A percentile compares a stretch with the other conserved stretches of the same genome.
Conservation (phyloP, 2,113 vertebrate genomes). For the Cairina moschata region DNA sequence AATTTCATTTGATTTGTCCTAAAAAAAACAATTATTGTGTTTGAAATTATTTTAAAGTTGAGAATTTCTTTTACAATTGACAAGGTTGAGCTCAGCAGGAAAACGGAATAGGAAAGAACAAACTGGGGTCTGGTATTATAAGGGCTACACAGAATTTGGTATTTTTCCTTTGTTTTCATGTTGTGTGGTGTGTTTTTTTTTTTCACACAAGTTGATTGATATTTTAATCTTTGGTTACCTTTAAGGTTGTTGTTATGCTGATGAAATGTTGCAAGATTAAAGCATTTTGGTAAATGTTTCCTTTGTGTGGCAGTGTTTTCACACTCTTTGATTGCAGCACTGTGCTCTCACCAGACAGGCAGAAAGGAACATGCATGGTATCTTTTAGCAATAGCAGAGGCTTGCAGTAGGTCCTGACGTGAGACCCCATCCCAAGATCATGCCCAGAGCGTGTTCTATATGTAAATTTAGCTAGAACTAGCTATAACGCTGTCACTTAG, state of each 20-base stretch:
- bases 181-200: neutral
- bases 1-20: neutral
- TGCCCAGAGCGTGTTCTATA: neutral
- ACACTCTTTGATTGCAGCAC: neutral
- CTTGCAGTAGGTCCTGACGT: neutral
- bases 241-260: neutral
- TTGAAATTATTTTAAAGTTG: neutral
- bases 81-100: neutral
- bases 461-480: neutral
- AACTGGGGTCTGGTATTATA: neutral
- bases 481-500: neutral
- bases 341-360: neutral
- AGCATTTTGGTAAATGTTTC: neutral
- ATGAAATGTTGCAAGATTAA: neutral
- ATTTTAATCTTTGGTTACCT: neutral
- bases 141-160: neutral
- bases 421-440: neutral
- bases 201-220: neutral
- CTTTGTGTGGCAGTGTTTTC: neutral
- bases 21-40: neutral
- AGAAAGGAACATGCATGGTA: neutral
- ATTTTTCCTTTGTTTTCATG: neutral
- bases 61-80: neutral
- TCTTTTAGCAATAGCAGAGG: neutral
- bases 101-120: neutral